A percentile compares a stretch with the other conserved stretches of the same genome.
phyloP scores from a whole-genome alignment of 1,140 invertebrate species.

The Drosophila arawakana region DNA sequence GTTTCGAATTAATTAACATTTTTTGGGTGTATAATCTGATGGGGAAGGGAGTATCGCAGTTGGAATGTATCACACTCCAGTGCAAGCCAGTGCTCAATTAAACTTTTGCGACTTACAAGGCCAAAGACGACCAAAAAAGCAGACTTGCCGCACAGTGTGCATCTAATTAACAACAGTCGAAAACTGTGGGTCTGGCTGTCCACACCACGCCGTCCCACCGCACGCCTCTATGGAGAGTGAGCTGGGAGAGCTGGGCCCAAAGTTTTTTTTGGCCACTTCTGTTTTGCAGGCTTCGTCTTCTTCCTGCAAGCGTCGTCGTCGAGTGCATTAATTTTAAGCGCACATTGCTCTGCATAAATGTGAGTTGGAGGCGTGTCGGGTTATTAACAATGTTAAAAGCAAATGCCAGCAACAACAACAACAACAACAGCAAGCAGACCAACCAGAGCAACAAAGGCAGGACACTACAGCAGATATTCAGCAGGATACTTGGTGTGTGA shows the following conservation, averaged over 20 bases:
- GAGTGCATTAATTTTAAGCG: conserved; percentile 80
- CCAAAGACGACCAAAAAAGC: conserved; percentile 20
- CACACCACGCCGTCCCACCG: background rate
- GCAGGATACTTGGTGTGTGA: conserved; percentile 43
- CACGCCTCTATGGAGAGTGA: background rate
- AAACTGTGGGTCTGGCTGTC: conserved; percentile 20
- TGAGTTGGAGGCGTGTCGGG: conserved; percentile 68
- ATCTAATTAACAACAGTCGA: conserved; percentile 70
- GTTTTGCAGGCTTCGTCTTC: conserved; percentile 28
- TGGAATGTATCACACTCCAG: conserved; percentile 32
- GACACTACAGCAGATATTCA: background rate
- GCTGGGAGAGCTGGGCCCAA: background rate
- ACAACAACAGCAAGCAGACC: conserved; percentile 53
- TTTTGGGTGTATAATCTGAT: conserved; percentile 18
- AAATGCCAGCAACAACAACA: conserved; percentile 62
- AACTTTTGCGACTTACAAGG: conserved; percentile 36
- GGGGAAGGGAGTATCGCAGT: conserved; percentile 7
- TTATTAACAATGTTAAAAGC: conserved; percentile 82
- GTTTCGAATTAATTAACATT: conserved; percentile 32
- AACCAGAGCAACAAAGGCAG: conserved; percentile 36
- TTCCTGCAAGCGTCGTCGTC: conserved; percentile 38
- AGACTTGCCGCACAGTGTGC: conserved; percentile 21
- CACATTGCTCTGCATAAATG: conserved; percentile 81
- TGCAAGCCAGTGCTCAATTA: conserved; percentile 33
- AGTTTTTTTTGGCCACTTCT: conserved; percentile 74